A percentile compares a stretch with the other conserved stretches of the same genome.
Conservation (phyloP, 2,888 invertebrate genomes). For the Oeneis ivallda region DNA sequence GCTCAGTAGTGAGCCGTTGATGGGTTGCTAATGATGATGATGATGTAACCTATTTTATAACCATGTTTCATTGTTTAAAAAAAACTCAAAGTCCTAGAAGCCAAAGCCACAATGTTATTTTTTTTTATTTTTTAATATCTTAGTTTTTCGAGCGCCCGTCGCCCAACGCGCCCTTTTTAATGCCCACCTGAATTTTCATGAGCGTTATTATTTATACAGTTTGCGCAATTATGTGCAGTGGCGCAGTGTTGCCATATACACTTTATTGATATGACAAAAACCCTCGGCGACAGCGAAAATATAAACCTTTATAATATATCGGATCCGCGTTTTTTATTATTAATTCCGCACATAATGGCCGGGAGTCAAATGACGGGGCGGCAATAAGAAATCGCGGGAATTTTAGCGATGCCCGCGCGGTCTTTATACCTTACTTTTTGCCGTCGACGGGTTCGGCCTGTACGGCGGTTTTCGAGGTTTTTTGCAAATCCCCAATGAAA, state of each 20-base stretch:
- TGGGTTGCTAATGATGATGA: too few relatives aligned
- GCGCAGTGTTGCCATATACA: constrained; percentile 59
- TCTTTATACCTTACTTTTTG: constrained; percentile 73
- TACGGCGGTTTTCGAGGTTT: constrained; percentile 70
- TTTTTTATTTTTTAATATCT: neutral
- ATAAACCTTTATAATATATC: constrained; percentile 77
- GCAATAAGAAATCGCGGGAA: constrained; percentile 76
- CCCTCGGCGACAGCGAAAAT: constrained; percentile 63
- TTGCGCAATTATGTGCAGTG: constrained; percentile 56
- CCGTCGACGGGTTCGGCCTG: constrained; percentile 62
- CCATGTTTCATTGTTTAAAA: neutral
- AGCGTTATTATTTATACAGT: constrained; percentile 73
- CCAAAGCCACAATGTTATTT: neutral
- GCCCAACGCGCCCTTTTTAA: constrained; percentile 12
- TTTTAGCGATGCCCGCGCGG: constrained; percentile 77
- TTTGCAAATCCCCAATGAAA: constrained; percentile 76
- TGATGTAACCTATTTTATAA: too few relatives aligned
- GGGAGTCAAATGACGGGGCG: constrained; percentile 76
- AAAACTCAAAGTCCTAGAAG: neutral
- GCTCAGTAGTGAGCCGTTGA: too few relatives aligned
- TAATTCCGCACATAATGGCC: constrained; percentile 79
- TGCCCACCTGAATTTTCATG: constrained; percentile 72
- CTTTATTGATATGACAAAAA: constrained; percentile 71
- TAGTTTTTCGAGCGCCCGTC: constrained; percentile 12
- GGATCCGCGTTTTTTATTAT: constrained; percentile 73